Evolutionary conservation across 1,140 invertebrate species (phyloP), one percentile per base, ranked within the genome.

Genomic region (Luehdorfia chinensis): DNA sequence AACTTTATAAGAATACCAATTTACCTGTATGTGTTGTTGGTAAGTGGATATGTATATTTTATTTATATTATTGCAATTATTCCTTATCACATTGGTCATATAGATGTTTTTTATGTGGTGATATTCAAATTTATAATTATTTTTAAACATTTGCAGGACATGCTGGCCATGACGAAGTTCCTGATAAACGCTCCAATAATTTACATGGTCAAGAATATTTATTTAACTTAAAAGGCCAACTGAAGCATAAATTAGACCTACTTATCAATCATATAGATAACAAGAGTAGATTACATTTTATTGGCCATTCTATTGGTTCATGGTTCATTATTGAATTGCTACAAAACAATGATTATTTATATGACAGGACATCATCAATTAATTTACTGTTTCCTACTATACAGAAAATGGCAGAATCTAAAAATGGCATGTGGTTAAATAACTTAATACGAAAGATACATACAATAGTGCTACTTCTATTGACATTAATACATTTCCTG

Each of bases 251-350:
- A 59, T 43, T 76, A 19, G 74, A 81, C 13, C 45, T 85, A 23
- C 68, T 84, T 30, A 59, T 60, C 41, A 75, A 71, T 48, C 47
- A 63, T 44, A 56, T 85, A 28, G 61, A 74, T 60, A 74, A 67
- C 33, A 56, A 63, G 15, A 69, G 70, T 28, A 76, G 62, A 57
- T 50, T 85, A 37, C 81, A 85, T 52, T 50, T 85, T 28, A 68
- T 85, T 54, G 81, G 81, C 2, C 81, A 85, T 59, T 85, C 81
- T 2, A 83, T 85, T 60, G 81, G 81, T 19, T 61, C 71, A 13
- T 85, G 81, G 81, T 60, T 83, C 44, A 69, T 81, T 41, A 36
- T 81, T 55, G 75, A 83, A 60, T 28, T 77, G 25, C 34, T 81
- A 14, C 14, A 66, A 5, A 72, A 66, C 16, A 46, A 78, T 48